Conservation (phyloP, 2,113 vertebrate species). For the Sceloporus undulatus region DNA sequence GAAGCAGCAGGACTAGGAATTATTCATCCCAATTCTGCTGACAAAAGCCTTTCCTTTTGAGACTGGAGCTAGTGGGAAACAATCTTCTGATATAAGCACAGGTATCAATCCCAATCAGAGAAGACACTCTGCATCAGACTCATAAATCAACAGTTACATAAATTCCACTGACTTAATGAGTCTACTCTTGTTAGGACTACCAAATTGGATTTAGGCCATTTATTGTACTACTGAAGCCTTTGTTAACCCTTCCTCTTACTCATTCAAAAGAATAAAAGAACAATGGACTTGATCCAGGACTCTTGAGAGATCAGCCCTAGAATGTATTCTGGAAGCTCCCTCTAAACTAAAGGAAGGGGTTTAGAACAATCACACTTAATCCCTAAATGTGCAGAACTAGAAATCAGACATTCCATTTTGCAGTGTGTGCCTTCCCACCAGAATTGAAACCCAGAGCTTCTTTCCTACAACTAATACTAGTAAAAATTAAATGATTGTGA, state of each 20-base stretch:
- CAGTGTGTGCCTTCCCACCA: too few relatives aligned
- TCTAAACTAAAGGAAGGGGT: not conserved
- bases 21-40: not conserved
- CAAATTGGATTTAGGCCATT: too few relatives aligned
- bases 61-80: not conserved
- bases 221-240: not conserved
- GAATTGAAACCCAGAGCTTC: not conserved
- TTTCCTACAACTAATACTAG: not conserved
- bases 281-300: not conserved
- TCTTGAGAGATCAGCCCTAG: not conserved
- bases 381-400: too few relatives aligned
- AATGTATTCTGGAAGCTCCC: too few relatives aligned
- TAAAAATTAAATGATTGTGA: not conserved
- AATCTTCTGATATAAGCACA: not conserved
- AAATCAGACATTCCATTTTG: too few relatives aligned
- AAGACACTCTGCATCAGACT: too few relatives aligned
- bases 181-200: too few relatives aligned
- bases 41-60: not conserved
- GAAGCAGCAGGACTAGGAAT: not conserved
- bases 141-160: too few relatives aligned
- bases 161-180: too few relatives aligned
- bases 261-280: not conserved
- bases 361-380: not conserved
- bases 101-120: too few relatives aligned
- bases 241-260: not conserved